These are phyloP conservation scores for Cephalopachus bancanus DNA, from an alignment of 2,797 vertebrate species.

Conservation along the genomic window DNA sequence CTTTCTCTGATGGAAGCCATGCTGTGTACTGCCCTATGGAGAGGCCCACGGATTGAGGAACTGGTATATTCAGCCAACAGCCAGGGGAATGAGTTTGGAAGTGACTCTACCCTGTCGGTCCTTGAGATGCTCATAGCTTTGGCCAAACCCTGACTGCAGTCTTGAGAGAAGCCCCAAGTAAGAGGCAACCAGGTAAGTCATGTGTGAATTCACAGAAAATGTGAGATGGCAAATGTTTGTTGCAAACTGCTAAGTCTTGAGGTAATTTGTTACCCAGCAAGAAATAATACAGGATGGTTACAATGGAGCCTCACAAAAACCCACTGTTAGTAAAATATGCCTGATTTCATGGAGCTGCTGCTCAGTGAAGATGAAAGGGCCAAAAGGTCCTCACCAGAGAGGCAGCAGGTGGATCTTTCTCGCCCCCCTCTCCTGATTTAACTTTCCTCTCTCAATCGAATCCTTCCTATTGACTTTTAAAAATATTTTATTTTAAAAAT, in stretches of 20 bases:
- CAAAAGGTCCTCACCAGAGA: background rate
- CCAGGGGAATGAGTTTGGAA: background rate
- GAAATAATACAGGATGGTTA: background rate
- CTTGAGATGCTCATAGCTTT: background rate
- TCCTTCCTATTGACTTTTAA: background rate
- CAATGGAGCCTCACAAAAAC: background rate
- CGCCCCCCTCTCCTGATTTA: background rate
- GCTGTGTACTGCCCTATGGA: fast-evolving
- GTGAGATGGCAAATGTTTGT: background rate
- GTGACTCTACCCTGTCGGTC: background rate
- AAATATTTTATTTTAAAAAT: conserved; percentile 4
- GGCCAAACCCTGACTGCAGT: background rate
- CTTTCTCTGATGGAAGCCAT: background rate
- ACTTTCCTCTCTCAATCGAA: background rate
- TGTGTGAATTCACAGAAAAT: background rate
- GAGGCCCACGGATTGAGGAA: background rate
- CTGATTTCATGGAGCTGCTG: background rate
- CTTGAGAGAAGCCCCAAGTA: background rate
- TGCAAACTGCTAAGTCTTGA: background rate
- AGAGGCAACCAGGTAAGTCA: background rate
- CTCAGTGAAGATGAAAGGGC: background rate
- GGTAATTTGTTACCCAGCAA: background rate
- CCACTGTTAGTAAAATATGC: background rate
- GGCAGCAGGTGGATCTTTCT: background rate
- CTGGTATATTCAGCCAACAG: background rate